Percentiles rank a stretch among this genome's conserved stretches.
phyloP scores from a whole-genome alignment of 2,113 vertebrate species.

The Phylloscopus trochiloides region DNA sequence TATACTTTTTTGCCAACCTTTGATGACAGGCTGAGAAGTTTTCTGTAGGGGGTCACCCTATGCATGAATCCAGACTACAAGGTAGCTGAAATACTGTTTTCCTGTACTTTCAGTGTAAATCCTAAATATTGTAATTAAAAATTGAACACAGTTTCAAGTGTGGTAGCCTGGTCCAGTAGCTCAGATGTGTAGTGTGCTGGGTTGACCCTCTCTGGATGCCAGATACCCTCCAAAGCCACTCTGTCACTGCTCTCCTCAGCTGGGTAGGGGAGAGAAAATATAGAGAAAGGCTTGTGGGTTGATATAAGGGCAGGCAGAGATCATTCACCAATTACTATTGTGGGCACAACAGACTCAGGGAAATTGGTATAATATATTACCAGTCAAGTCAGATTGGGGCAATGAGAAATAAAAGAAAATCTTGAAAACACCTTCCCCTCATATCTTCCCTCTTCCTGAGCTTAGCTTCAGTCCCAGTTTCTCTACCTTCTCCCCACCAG shows the following conservation, averaged over 20 bases:
- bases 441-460: not conserved
- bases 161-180: not conserved
- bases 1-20: not conserved
- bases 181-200: not conserved
- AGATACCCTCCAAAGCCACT: not conserved
- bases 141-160: not conserved
- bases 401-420: not conserved
- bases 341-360: not conserved
- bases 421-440: not conserved
- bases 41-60: not conserved
- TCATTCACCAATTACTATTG: not conserved
- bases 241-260: not conserved
- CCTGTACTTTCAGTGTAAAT: not conserved
- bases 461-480: not conserved
- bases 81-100: not conserved
- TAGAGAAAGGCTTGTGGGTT: not conserved
- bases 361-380: not conserved
- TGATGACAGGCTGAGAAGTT: not conserved
- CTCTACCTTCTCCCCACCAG: not conserved
- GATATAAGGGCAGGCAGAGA: not conserved
- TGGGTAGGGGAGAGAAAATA: not conserved
- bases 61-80: not conserved
- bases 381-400: not conserved
- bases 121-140: not conserved
- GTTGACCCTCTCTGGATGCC: not conserved